phyloP scores from a whole-genome alignment of 2,113 vertebrate species.

The Aleadryas rufinucha region DNA sequence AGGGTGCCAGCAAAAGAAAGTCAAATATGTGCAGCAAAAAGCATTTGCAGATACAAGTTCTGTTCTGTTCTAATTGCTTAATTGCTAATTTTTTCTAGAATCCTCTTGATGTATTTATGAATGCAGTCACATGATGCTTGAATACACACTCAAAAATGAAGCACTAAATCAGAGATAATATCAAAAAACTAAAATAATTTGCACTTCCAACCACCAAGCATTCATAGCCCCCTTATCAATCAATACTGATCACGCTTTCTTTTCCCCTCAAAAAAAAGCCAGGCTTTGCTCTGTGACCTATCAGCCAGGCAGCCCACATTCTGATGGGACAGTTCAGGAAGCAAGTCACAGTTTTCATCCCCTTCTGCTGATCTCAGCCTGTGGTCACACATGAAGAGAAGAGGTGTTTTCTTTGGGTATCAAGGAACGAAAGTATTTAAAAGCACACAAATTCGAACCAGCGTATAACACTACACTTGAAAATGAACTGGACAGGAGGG shows the following conservation, averaged over 20 bases:
- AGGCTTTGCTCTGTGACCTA: background rate
- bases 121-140: background rate
- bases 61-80: constrained; percentile 16
- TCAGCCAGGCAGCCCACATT: background rate
- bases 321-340: background rate
- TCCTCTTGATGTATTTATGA: background rate
- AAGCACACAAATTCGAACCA: constrained; percentile 7
- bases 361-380: background rate
- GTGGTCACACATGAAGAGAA: constrained; percentile 9
- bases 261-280: background rate
- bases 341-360: background rate
- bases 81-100: constrained; percentile 3
- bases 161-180: background rate
- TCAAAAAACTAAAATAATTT: background rate
- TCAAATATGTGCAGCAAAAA: constrained; percentile 19
- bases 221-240: background rate
- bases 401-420: background rate
- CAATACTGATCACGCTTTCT: background rate
- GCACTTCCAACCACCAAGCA: background rate
- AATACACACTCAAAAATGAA: background rate
- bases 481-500: constrained; percentile 30
- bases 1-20: background rate
- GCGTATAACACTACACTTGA: background rate
- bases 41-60: background rate
- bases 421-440: background rate